These are phyloP conservation scores for Nebria salina DNA, from an alignment of 2,888 invertebrate species.

Conservation along the genomic window DNA sequence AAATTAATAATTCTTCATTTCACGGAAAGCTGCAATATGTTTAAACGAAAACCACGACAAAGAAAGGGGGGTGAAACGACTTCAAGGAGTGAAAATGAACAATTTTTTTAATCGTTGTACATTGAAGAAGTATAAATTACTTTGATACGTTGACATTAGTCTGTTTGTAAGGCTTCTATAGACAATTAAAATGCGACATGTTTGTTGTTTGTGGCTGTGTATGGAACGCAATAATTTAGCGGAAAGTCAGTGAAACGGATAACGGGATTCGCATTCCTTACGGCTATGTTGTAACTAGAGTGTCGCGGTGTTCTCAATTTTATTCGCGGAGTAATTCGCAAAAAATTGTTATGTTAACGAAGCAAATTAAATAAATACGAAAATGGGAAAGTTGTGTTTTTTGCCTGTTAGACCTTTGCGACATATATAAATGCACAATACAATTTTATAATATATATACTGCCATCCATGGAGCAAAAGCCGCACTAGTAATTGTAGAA, in stretches of 20 bases:
- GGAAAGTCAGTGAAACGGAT: background rate
- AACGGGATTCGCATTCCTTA: background rate
- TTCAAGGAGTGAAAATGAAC: background rate
- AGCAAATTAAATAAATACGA: slow-evolving; percentile 16
- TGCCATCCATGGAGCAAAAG: background rate
- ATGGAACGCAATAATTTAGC: background rate
- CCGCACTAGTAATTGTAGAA: background rate
- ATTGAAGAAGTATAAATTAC: no score
- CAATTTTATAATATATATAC: background rate
- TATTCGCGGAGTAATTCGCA: background rate
- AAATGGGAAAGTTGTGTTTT: slow-evolving; percentile 13
- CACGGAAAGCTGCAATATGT: background rate
- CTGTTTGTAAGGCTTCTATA: background rate
- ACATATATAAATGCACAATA: background rate
- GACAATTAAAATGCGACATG: background rate
- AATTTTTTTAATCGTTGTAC: no score
- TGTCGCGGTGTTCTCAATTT: slow-evolving; percentile 9
- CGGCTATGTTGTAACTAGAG: slow-evolving; percentile 9
- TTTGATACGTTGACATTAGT: background rate
- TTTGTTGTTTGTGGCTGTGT: no score
- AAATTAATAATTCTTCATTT: background rate
- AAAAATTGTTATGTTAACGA: slow-evolving; percentile 3
- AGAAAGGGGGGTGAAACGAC: background rate
- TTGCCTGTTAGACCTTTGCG: background rate
- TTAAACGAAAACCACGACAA: background rate